Base-by-base conservation (phyloP, 2,797 vertebrate genomes). In the Chaetophractus vellerosus region DNA sequence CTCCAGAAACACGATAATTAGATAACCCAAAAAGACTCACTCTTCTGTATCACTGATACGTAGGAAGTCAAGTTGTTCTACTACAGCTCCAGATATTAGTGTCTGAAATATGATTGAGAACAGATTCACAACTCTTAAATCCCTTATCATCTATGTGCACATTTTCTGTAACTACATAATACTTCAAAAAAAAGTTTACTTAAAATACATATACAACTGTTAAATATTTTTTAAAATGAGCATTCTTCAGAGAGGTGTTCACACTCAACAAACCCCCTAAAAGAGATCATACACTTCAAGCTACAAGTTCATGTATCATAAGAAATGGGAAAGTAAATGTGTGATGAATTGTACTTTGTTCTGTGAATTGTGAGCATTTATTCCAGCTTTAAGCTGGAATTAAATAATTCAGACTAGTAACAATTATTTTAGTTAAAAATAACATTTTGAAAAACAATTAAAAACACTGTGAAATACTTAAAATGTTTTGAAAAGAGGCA, bases 21-120 rank as follows among this genome's bases (percentile, higher is more conserved):
- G 63, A 81, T 38, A 84, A 92, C 21, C 48, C 26, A 94, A 63
- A 80, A 18, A 57, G 76, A 94, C 99, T 99, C 99, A 99, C 99
- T 99, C 98, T 95, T 99, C 99, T 28, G 99, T 98, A 94, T 99
- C 99, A 93, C 99, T 98, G 97, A 99, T 99, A 66, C 99, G 99
- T 50, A 99, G 98, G 97, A 99, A 99, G 98, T 99, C 99, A 97
- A 99, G 97, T 95, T 99, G 99, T 97, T 99, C 99, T 95, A 99
- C 99, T 74, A 99, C 98, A 0, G 99, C 99, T 98, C 99, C 99
- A 72, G 99, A 99, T 98, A 99, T 99, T 97, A 99, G 98, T 0
- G 99, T 99, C 99, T 99, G 98, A 86, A 98, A 97, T 18, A 33
- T 18, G 87, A 97, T 84, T 83, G 82, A 79, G 26, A 83, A 80